These are phyloP conservation scores for Phylloscopus trochilus DNA, from an alignment of 2,113 vertebrate genomes.

Conservation along the genomic window DNA sequence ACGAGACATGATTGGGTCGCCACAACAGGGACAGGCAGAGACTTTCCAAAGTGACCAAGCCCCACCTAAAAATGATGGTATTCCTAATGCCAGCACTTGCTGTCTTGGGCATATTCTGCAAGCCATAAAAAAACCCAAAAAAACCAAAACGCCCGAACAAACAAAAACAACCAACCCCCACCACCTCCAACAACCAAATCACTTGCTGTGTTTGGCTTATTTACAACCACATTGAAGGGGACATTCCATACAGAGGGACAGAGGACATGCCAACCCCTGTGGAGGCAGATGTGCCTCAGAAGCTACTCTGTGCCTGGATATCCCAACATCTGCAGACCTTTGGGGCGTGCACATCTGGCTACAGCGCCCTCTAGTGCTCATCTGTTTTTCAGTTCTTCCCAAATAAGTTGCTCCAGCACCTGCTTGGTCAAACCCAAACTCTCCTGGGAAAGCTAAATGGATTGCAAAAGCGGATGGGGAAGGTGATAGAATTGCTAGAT, in stretches of 20 bases:
- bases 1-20: neutral
- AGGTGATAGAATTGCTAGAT: neutral
- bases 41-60: neutral
- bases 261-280: neutral
- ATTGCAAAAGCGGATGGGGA: neutral
- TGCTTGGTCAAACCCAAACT: neutral
- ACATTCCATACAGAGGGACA: neutral
- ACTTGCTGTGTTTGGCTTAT: neutral
- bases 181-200: neutral
- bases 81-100: neutral
- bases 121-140: neutral
- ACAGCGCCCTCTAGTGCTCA: slow-evolving; percentile 22
- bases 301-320: neutral
- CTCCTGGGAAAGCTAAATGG: neutral
- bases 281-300: neutral
- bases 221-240: neutral
- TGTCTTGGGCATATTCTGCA: neutral
- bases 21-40: neutral
- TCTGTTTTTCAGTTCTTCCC: neutral
- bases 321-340: neutral
- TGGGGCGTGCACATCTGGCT: neutral
- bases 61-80: neutral
- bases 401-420: neutral
- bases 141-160: neutral
- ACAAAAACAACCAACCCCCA: neutral